Evolutionary conservation across 2,888 invertebrate genomes (phyloP), one percentile per base, ranked within the genome.

Genomic region (Archips crataeganus): DNA sequence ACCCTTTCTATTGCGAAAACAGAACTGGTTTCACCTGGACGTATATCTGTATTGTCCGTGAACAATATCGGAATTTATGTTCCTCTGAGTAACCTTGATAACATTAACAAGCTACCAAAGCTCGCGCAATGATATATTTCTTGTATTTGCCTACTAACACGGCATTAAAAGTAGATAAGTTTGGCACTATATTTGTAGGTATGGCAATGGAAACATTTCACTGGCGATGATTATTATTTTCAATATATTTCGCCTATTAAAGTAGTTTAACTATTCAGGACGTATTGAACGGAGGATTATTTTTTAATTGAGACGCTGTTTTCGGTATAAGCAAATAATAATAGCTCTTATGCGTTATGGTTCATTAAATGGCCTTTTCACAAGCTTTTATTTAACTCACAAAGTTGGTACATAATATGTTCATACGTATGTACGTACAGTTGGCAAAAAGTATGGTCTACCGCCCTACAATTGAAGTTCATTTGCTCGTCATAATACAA

Each of bases 51-150:
- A 70, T 70, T 74, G 70, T 65, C 54, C 77, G 78, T 78, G 84
- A 86, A 87, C 88, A 88, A 87, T 89, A 83, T 81, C 80, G 84
- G 86, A 86, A 89, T 89, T 89, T 88, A 89, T 80, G 76, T 72
- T 84, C 85, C 79, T 85, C 76, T 67, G 85, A 84, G 87, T 85
- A 86, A 64, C 73, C 73, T 86, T 88, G 88, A 88, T 87, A 87
- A 84, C 82, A 84, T 84, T 86, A 87, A 88, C 87, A 86, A 85
- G 85, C 84, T 77, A 84, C 85, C 84, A 86, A 85, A 86, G 57
- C 65, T 67, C 51, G 60, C 63, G 60, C 70, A 67, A 68, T 74
- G 70, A 67, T 67, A 74, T 74, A 75, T 67, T 68, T 62, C 67
- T 66, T 67, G 67, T 63, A 68, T 73, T 73, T 67, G 66, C 70